These are phyloP conservation scores for Napeogenes inachia DNA, from an alignment of 2,888 invertebrate genomes.

Conservation along the genomic window DNA sequence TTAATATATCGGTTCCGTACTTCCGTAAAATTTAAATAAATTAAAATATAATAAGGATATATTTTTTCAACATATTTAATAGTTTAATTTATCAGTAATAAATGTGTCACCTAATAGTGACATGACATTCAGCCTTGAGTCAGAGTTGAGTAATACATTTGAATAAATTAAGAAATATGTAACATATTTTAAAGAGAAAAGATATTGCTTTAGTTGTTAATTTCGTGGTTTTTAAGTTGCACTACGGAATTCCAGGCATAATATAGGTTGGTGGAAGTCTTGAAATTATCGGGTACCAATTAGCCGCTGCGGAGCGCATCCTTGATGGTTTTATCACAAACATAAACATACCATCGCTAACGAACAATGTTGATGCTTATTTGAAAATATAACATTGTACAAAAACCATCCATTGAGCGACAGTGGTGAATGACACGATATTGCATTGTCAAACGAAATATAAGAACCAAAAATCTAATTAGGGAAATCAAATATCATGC, in stretches of 20 bases:
- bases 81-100: no score
- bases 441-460: slow-evolving; percentile 32
- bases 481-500: slow-evolving; percentile 41
- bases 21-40: background rate
- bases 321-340: slow-evolving; percentile 27
- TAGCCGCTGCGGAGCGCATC: slow-evolving; percentile 26
- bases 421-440: slow-evolving; percentile 30
- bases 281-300: slow-evolving; percentile 35
- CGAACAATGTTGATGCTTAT: slow-evolving; percentile 34
- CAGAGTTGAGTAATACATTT: no score
- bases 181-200: no score
- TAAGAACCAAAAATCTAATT: slow-evolving; percentile 41
- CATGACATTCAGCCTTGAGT: no score
- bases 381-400: slow-evolving; percentile 34
- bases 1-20: background rate
- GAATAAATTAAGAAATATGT: no score
- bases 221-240: slow-evolving; percentile 4
- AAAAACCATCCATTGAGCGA: slow-evolving; percentile 31
- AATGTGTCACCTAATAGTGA: no score
- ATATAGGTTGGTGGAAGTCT: slow-evolving; percentile 23
- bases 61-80: no score
- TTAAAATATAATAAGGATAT: no score
- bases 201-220: background rate
- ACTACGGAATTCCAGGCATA: slow-evolving; percentile 15
- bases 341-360: slow-evolving; percentile 33